Evolutionary conservation across 2,888 invertebrate genomes (phyloP).

Genomic region (Stictocephala bisonia): DNA sequence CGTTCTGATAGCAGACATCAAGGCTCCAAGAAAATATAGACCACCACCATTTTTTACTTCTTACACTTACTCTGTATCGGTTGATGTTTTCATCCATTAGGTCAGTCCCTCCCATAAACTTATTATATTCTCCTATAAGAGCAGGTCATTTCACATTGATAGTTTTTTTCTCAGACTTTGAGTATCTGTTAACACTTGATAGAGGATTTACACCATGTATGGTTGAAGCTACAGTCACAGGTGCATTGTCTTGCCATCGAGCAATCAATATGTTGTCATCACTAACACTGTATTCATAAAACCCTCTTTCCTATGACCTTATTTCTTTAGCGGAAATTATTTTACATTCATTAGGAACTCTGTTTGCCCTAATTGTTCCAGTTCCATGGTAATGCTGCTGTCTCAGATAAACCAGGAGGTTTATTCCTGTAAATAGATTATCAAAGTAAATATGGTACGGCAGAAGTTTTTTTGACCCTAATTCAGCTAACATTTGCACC

Average conservation of each 20-base stretch:
- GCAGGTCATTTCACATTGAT: constrained; percentile 8
- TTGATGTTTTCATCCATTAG: constrained; percentile 5
- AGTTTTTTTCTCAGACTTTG: constrained; percentile 16
- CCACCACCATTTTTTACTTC: constrained; percentile 11
- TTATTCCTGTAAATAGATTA: constrained; percentile 57
- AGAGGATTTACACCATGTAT: constrained; percentile 23
- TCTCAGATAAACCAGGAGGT: constrained; percentile 52
- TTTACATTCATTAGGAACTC: constrained; percentile 55
- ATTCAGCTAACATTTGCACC: constrained; percentile 52
- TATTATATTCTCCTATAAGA: constrained; percentile 11
- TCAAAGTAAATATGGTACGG: constrained; percentile 57
- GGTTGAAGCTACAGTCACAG: constrained; percentile 29
- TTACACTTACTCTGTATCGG: not conserved
- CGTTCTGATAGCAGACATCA: constrained; percentile 12
- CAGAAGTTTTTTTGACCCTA: constrained; percentile 51
- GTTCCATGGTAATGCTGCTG: constrained; percentile 55
- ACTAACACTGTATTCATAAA: constrained; percentile 11
- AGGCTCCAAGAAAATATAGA: constrained; percentile 8
- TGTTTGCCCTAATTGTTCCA: constrained; percentile 57
- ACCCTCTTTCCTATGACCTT: constrained; percentile 27
- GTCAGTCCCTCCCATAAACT: constrained; percentile 25
- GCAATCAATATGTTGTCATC: constrained; percentile 28
- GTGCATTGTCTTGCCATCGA: constrained; percentile 23
- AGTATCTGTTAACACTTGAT: constrained; percentile 25
- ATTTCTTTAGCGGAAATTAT: constrained; percentile 12